Evolutionary conservation across 2,113 vertebrate genomes (phyloP), one percentile per base, ranked within the genome.

Genomic region (Kryptolebias marmoratus): DNA sequence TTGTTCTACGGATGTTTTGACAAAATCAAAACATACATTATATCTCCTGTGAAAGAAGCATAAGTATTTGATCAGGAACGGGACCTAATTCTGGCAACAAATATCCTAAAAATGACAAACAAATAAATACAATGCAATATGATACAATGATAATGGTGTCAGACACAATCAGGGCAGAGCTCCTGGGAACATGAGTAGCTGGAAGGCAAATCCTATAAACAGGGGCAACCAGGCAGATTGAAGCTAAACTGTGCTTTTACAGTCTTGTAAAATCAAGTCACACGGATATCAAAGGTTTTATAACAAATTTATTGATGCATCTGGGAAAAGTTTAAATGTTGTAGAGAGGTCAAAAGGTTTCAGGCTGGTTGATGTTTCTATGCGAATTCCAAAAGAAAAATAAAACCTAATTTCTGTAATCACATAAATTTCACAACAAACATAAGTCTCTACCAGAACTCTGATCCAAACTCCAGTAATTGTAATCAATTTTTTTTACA

Each of bases 51-150:
- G 62, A 77, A 77, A 81, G 48, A 39, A 0, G 11, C 47, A 32
- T 64, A 52, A 54, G 53, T 63, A 11, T 80, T 68, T 82, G 79
- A 84, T 84, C 63, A 15, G 44, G 67, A 75, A 67, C 84, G 77
- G 63, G 49, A 77, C 77, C 75, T 83, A 72, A 87, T 86, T 79
- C 70, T 73, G 78, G 56, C 13, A 16, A 81, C 62, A 61, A 82
- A 76, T 59, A 73, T 78, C 60, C 80, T 47, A 66, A 64, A 84
- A 83, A 66, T 47, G 55, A 62, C 64, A 71, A 66, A 85, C 62
- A 78, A n/a, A 32, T 13, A 55, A 30, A 31, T 7, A 5, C 27
- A 36, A 49, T 11, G 42, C 30, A 71, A 84, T 22, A 22, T 22
- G 22, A 22, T 75, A 74, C 36, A 64, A 47, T 27, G 54, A 75